Conservation (phyloP, 2,888 invertebrate genomes). For the Dysmachus trigonus region DNA sequence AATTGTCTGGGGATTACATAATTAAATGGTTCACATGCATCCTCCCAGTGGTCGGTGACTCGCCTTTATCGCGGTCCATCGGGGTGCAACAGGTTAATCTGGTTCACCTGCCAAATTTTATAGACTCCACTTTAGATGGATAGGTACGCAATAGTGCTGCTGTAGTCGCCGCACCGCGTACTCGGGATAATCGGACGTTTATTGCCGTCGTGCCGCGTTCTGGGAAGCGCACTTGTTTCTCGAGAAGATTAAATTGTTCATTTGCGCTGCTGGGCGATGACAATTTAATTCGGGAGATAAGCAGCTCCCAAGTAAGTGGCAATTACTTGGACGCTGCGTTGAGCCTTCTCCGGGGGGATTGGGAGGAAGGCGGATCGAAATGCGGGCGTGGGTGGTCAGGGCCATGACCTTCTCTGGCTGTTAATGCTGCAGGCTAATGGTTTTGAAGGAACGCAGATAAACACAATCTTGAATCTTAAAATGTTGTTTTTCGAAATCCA, state of each 20-base stretch:
- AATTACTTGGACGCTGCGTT: not conserved
- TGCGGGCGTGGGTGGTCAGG: not conserved
- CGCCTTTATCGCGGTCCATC: not conserved
- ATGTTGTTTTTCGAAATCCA: no score
- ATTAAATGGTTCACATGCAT: slow-evolving; percentile 41
- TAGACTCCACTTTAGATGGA: not conserved
- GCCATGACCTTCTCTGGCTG: not conserved
- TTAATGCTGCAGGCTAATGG: not conserved
- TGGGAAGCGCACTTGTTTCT: not conserved
- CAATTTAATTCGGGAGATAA: not conserved
- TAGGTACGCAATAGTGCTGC: not conserved
- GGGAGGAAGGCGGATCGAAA: not conserved
- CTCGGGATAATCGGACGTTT: not conserved
- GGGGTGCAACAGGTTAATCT: slow-evolving; percentile 38
- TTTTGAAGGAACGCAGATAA: not conserved
- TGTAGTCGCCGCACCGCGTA: no score
- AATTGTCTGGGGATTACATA: slow-evolving; percentile 34
- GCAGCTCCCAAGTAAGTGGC: not conserved
- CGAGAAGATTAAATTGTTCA: not conserved
- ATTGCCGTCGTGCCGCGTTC: not conserved
- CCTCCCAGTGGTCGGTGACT: slow-evolving; percentile 2
- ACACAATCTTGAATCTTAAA: no score
- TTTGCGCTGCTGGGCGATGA: not conserved
- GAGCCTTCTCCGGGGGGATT: not conserved
- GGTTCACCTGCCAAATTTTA: slow-evolving; percentile 40